These are phyloP conservation scores for Zaprionus ghesquierei DNA, from an alignment of 1,140 invertebrate genomes.

Conservation along the genomic window DNA sequence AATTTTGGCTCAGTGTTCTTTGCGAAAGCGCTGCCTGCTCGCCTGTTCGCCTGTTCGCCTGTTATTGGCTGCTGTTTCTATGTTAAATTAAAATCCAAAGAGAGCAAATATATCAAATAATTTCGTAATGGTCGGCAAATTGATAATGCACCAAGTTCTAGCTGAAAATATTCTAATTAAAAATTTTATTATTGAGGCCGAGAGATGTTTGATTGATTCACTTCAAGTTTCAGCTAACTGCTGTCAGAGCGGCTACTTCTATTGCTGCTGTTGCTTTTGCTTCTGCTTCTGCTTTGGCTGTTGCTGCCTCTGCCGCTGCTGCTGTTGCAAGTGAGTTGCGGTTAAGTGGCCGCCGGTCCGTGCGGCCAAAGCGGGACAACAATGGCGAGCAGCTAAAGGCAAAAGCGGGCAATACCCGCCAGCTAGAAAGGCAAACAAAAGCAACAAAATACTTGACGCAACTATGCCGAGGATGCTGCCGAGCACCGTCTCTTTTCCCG, in stretches of 20 bases:
- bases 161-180: constrained; percentile 64
- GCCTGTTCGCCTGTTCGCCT: no score
- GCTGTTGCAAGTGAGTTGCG: constrained; percentile 37
- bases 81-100: constrained; percentile 31
- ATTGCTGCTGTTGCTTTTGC: background rate
- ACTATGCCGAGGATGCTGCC: constrained; percentile 61
- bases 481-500: background rate
- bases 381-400: constrained; percentile 29
- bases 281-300: background rate
- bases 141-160: constrained; percentile 35
- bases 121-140: constrained; percentile 62
- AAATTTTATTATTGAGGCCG: constrained; percentile 69
- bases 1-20: constrained; percentile 58
- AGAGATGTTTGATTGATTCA: constrained; percentile 70
- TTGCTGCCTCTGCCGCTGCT: background rate
- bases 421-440: constrained; percentile 65
- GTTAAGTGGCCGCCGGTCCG: constrained; percentile 20
- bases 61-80: constrained; percentile 6
- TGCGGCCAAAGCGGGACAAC: constrained; percentile 4
- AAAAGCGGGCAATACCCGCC: constrained; percentile 41
- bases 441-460: constrained; percentile 74
- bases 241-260: background rate
- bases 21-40: constrained; percentile 18
- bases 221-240: constrained; percentile 46
- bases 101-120: constrained; percentile 50